Conservation (phyloP, 2,888 invertebrate species). For the Capitulum mitella region DNA sequence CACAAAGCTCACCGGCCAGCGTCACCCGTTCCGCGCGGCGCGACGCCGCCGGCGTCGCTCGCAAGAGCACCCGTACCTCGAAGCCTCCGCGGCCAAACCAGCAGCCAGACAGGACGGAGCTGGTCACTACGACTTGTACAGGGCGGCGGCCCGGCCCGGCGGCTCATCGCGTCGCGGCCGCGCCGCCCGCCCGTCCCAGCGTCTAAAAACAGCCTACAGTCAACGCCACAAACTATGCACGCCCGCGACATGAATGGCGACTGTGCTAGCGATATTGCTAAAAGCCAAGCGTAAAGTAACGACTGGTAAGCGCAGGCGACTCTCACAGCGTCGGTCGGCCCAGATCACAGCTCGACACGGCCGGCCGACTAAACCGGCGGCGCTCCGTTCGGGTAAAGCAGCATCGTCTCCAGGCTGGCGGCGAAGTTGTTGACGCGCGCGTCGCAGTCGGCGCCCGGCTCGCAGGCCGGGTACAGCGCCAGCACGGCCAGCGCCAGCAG, state of each 20-base stretch:
- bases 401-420: constrained; percentile 5
- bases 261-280: neutral
- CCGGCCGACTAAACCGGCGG: neutral
- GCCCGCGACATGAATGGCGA: neutral
- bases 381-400: neutral
- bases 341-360: neutral
- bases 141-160: neutral
- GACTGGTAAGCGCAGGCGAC: neutral
- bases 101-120: neutral
- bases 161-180: neutral
- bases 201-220: neutral
- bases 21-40: neutral
- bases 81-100: neutral
- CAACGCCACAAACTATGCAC: neutral
- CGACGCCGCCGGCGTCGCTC: neutral
- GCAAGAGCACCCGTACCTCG: neutral
- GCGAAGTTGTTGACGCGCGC: neutral
- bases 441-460: neutral
- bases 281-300: neutral
- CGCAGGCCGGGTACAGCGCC: constrained; percentile 27
- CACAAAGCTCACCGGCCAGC: neutral
- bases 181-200: neutral
- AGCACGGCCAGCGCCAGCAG: constrained; percentile 22
- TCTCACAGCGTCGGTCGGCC: neutral
- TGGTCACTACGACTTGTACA: neutral